Evolutionary conservation across 2,113 vertebrate species (phyloP).

Genomic region (Sciurus niger): DNA sequence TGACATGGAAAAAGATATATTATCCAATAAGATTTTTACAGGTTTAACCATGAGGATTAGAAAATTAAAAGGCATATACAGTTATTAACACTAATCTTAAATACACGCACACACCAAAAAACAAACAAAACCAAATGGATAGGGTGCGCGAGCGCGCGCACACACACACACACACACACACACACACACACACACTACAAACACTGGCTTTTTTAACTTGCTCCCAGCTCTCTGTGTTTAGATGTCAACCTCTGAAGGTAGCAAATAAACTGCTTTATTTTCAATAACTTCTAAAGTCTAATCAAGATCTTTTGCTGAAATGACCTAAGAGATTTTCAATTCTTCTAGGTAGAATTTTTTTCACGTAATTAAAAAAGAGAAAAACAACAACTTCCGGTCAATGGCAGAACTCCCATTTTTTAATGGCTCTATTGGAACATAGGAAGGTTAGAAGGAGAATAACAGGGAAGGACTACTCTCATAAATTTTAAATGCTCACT

Average conservation of each 20-base stretch:
- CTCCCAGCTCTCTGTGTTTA: background rate
- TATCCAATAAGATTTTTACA: background rate
- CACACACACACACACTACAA: background rate
- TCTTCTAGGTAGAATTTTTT: background rate
- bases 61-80: background rate
- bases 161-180: background rate
- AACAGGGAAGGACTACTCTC: background rate
- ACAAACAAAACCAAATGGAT: background rate
- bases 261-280: background rate
- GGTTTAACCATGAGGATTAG: background rate
- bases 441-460: background rate
- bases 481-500: background rate
- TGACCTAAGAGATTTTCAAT: conserved; percentile 1
- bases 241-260: background rate
- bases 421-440: background rate
- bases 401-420: background rate
- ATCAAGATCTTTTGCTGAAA: background rate
- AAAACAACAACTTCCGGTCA: background rate
- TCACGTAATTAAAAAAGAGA: background rate
- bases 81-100: background rate
- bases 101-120: background rate
- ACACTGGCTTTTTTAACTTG: background rate
- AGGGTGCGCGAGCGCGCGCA: too few relatives aligned
- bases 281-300: conserved; percentile 38
- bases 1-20: background rate